Conservation (phyloP, 2,888 invertebrate species). For the Troides helena region DNA sequence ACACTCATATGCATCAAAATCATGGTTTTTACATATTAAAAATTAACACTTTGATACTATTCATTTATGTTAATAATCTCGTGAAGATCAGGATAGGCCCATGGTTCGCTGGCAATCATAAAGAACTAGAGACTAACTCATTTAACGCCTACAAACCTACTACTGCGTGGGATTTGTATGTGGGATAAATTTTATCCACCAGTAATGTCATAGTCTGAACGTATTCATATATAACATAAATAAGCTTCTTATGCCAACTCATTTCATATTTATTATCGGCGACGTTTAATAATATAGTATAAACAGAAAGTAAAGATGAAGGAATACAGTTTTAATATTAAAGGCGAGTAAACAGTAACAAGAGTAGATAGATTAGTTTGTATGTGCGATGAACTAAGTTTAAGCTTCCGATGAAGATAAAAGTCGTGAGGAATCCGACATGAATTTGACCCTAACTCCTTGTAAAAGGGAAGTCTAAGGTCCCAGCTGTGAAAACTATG, state of each 20-base stretch:
- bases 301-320: no score
- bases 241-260: no score
- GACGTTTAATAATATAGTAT: not conserved
- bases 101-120: slow-evolving; percentile 10
- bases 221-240: not conserved
- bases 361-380: no score
- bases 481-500: no score
- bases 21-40: not conserved
- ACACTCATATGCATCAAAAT: no score
- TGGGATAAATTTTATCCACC: slow-evolving; percentile 20
- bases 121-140: slow-evolving; percentile 13
- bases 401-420: no score
- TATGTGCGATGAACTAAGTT: no score
- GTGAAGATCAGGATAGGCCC: not conserved
- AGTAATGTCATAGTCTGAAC: slow-evolving; percentile 20
- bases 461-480: no score
- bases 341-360: no score
- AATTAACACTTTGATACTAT: not conserved
- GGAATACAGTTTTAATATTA: no score
- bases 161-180: slow-evolving; percentile 23
- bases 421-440: no score
- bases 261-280: not conserved
- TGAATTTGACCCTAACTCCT: no score
- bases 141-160: slow-evolving; percentile 21
- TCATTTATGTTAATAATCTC: not conserved